Conservation (phyloP, 2,888 invertebrate genomes). For the Acanthosepion esculentum region DNA sequence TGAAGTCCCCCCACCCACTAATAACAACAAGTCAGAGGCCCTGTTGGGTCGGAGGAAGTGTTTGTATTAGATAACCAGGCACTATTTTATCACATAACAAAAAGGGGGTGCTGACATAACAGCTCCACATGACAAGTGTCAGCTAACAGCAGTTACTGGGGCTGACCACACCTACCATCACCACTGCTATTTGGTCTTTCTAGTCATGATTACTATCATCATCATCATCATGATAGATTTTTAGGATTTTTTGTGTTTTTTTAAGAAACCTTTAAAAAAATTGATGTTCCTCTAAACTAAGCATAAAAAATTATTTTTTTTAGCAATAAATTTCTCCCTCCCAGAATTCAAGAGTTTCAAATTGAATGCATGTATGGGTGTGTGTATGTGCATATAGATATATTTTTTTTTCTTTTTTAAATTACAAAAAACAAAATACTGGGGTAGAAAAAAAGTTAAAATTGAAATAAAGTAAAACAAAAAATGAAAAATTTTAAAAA, state of each 20-base stretch:
- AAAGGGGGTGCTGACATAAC: background rate
- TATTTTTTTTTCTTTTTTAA: background rate
- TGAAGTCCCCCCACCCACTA: background rate
- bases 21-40: conserved; percentile 12
- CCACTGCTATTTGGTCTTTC: conserved; percentile 23
- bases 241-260: background rate
- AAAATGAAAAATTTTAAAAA: background rate
- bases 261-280: background rate
- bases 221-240: background rate
- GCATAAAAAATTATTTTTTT: background rate
- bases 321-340: background rate
- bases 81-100: conserved; percentile 33
- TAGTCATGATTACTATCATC: background rate
- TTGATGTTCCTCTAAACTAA: background rate
- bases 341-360: background rate
- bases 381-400: background rate
- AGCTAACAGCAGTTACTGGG: background rate
- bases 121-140: background rate
- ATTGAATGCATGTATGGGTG: background rate
- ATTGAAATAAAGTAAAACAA: background rate
- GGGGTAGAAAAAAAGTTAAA: background rate
- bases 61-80: conserved; percentile 23
- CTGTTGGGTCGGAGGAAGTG: background rate
- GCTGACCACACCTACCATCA: background rate
- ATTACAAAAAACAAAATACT: conserved; percentile 20